Evolutionary conservation across 1,140 invertebrate species (phyloP).

Genomic region (Rhopalosiphum maidis): DNA sequence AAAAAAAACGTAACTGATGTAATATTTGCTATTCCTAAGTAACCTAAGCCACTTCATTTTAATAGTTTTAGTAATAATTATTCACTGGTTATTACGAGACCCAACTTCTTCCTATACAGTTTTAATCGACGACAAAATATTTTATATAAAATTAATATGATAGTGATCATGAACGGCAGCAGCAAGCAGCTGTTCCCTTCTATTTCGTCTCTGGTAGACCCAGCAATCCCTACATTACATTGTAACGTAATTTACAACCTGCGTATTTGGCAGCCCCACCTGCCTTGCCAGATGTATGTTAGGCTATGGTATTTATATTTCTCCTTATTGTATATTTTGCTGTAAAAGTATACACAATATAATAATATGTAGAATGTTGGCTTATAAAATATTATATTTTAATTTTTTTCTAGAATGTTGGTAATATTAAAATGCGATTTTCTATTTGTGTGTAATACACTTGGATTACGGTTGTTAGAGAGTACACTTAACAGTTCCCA

Average conservation of each 20-base stretch:
- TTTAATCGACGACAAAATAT: background rate
- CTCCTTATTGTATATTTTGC: background rate
- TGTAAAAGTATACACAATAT: background rate
- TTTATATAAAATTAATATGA: background rate
- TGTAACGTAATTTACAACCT: constrained; percentile 50
- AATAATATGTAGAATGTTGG: background rate
- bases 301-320: background rate
- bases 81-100: background rate
- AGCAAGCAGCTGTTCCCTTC: background rate
- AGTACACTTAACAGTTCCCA: background rate
- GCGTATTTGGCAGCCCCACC: constrained; percentile 32
- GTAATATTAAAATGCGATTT: background rate
- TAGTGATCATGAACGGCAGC: background rate
- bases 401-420: background rate
- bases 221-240: background rate
- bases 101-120: no score
- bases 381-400: background rate
- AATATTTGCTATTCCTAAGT: background rate
- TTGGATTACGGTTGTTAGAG: background rate
- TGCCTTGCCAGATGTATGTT: constrained; percentile 37
- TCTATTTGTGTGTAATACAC: background rate
- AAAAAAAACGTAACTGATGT: background rate
- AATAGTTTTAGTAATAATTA: constrained; percentile 13
- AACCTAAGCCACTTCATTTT: background rate
- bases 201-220: background rate